These are phyloP conservation scores for Tyrophagus putrescentiae DNA, from an alignment of 1,140 invertebrate species.

Conservation along the genomic window DNA sequence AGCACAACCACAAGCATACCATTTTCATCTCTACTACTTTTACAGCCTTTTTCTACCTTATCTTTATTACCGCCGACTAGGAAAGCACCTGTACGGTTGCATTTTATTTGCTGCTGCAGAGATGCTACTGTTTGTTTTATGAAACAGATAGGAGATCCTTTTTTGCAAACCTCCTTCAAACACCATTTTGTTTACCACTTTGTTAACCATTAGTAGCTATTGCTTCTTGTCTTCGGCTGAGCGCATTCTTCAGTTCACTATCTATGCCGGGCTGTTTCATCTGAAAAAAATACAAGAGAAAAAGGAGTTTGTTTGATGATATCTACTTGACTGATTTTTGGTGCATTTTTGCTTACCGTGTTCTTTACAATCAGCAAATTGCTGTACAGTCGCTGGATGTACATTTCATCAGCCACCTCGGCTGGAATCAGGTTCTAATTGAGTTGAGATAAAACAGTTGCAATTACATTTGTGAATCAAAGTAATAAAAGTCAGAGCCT, in stretches of 20 bases:
- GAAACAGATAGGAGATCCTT: too few relatives aligned
- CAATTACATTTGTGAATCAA: neutral
- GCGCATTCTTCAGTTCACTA: neutral
- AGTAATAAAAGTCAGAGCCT: neutral
- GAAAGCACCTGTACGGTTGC: neutral
- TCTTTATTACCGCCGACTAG: neutral
- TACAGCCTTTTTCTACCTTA: neutral
- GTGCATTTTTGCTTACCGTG: too few relatives aligned
- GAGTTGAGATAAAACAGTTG: neutral
- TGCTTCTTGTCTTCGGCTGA: neutral
- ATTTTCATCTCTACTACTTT: too few relatives aligned
- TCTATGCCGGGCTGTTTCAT: neutral
- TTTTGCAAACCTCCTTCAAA: too few relatives aligned
- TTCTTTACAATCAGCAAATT: conserved; percentile 18
- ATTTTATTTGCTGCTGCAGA: neutral
- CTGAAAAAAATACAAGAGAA: neutral
- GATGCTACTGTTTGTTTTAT: too few relatives aligned
- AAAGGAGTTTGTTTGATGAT: too few relatives aligned
- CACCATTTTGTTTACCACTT: neutral
- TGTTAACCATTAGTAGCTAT: neutral
- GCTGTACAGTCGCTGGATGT: conserved; percentile 16
- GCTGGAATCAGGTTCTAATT: conserved; percentile 2
- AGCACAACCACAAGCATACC: too few relatives aligned
- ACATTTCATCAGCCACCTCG: neutral
- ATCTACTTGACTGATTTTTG: too few relatives aligned